Evolutionary conservation across 2,888 invertebrate species (phyloP), one percentile per base, ranked within the genome.

Genomic region (Harpalus rubripes): DNA sequence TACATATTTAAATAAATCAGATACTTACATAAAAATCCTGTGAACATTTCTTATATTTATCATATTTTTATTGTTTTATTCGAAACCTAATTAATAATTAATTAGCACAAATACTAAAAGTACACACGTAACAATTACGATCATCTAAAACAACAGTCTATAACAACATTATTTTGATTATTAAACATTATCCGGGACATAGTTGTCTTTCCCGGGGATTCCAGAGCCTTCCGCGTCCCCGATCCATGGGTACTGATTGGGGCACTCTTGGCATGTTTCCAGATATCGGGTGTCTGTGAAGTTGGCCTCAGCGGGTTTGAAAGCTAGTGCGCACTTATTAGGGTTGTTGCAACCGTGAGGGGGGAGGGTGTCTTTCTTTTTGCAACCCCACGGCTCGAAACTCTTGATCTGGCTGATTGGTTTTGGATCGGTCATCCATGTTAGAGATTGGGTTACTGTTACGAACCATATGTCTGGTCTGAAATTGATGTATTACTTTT

Each of bases 341-440:
- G 96, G 92, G 86, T 95, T 93, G 88, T 95, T 95, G 91, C 98
- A 98, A 0, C 96, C 95, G 85, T 95, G 94, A 3, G 94, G 92
- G 0, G 97, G 96, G 79, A 95, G 90, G 86, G 94, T 94, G 72
- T 96, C 94, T 87, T 92, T 92, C 88, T 94, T 95, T 87, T 94
- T 94, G 89, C 97, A 97, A 72, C 94, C 93, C 97, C 97, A 98
- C 0, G 96, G 93, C 85, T 97, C 97, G 89, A 95, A 96, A 89
- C 94, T 95, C 88, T 90, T 92, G 52, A 98, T 90, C 8, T 94
- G 91, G 87, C 94, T 95, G 2, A 93, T 90, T 0, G 96, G 92
- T 88, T 95, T 95, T 0, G 97, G 97, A 88, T 97, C 97, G 0
- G 97, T 97, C 90, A 97, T 96, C 96, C 97, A 98, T 59, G 96